Percentiles rank a stretch among this genome's conserved stretches.
Evolutionary conservation across 1,140 invertebrate genomes (phyloP).

Genomic region (Cydia pomonella): DNA sequence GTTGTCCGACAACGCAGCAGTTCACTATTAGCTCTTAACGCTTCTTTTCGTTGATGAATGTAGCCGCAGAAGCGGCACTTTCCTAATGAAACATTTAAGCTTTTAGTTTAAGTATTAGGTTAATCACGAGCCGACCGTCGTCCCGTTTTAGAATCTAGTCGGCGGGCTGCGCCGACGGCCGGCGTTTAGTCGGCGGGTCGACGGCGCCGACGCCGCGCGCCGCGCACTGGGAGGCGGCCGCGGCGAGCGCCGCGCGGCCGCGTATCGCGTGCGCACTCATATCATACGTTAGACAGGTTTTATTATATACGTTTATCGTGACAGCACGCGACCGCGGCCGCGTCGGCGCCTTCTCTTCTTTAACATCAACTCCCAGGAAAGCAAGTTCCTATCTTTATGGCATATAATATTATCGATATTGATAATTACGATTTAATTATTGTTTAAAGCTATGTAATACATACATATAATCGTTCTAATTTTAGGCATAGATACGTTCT

Average conservation of each 20-base stretch:
- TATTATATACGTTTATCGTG: constrained; percentile 78
- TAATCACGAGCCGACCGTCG: constrained; percentile 61
- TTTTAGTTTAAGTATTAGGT: constrained; percentile 77
- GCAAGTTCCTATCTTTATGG: constrained; percentile 85
- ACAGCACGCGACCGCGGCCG: constrained; percentile 64
- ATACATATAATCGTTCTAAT: constrained; percentile 82
- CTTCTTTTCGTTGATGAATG: constrained; percentile 76
- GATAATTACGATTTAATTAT: constrained; percentile 82
- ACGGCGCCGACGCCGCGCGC: constrained; percentile 58
- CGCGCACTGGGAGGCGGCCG: constrained; percentile 78
- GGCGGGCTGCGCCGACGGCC: constrained; percentile 31
- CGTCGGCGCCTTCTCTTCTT: constrained; percentile 56
- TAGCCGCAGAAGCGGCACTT: constrained; percentile 66
- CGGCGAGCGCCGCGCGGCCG: constrained; percentile 62
- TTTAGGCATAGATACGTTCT: constrained; percentile 81
- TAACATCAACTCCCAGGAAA: constrained; percentile 83
- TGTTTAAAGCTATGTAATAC: constrained; percentile 82
- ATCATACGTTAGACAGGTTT: constrained; percentile 80
- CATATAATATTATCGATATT: constrained; percentile 83
- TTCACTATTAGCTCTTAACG: constrained; percentile 80
- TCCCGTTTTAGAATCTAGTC: constrained; percentile 43
- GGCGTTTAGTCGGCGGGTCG: constrained; percentile 40
- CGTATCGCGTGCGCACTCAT: constrained; percentile 65
- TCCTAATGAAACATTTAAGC: constrained; percentile 78
- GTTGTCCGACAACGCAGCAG: constrained; percentile 80